Evolutionary conservation across 2,888 invertebrate genomes (phyloP).

Genomic region (Calameuta filiformis): DNA sequence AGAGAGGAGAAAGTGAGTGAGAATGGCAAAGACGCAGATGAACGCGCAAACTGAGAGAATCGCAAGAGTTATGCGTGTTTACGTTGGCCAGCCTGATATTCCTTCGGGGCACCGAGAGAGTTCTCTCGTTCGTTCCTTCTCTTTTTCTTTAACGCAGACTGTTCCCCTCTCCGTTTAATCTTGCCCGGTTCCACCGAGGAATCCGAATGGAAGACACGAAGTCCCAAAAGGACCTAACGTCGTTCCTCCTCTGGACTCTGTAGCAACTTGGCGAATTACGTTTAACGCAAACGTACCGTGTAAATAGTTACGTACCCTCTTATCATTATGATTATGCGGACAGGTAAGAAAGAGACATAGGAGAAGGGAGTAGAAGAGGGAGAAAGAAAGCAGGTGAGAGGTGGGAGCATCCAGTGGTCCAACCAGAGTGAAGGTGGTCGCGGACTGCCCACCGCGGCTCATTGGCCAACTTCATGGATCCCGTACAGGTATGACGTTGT

Average conservation of each 20-base stretch:
- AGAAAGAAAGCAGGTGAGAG: conserved; percentile 22
- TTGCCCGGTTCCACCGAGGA: too few species aligned
- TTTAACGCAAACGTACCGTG: too few species aligned
- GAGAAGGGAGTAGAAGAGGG: background rate
- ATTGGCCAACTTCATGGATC: conserved; percentile 53
- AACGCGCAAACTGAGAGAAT: conserved; percentile 10
- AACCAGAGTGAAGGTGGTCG: conserved; percentile 54
- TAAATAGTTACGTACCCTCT: conserved; percentile 12
- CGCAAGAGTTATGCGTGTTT: conserved; percentile 33
- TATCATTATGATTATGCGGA: conserved; percentile 40
- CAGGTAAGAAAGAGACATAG: conserved; percentile 9
- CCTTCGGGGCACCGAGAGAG: background rate
- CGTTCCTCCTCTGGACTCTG: too few species aligned
- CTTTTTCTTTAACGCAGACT: background rate
- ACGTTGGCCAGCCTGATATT: conserved; percentile 25
- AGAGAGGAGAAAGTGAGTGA: conserved; percentile 15
- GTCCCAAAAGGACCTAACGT: too few species aligned
- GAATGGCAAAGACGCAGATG: conserved; percentile 22
- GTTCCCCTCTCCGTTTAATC: conserved; percentile 21
- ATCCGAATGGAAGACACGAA: too few species aligned
- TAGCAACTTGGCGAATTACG: too few species aligned
- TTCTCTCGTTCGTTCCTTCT: background rate
- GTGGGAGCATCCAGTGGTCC: conserved; percentile 55
- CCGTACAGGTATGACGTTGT: background rate
- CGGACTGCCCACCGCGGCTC: conserved; percentile 62